Percentiles rank a stretch among this genome's conserved stretches.
phyloP scores from a whole-genome alignment of 2,113 vertebrate genomes.

The Osmerus mordax region DNA sequence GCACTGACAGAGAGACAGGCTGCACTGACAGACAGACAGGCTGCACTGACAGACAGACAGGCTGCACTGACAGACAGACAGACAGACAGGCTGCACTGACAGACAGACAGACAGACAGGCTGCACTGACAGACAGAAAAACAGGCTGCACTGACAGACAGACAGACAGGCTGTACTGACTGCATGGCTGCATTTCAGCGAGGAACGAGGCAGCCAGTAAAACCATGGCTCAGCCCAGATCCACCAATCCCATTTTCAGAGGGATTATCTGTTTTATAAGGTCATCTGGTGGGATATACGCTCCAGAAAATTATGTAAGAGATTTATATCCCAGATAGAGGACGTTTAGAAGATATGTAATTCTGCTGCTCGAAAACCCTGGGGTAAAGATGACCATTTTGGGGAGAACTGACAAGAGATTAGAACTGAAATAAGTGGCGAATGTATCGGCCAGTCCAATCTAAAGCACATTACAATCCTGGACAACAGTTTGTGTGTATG shows the following conservation, averaged over 20 bases:
- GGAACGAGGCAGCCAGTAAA: background rate
- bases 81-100: too few species aligned
- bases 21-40: too few species aligned
- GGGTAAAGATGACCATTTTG: slow-evolving; percentile 38
- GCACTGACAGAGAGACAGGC: too few species aligned
- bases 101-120: too few species aligned
- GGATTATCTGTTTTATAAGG: slow-evolving; percentile 55
- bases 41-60: too few species aligned
- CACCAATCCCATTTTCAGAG: slow-evolving; percentile 53
- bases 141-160: too few species aligned
- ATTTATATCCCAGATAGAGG: background rate
- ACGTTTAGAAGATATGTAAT: slow-evolving; percentile 12
- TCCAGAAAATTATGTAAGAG: slow-evolving; percentile 35
- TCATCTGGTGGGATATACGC: slow-evolving; percentile 35
- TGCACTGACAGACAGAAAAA: too few species aligned
- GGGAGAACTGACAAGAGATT: slow-evolving; percentile 18
- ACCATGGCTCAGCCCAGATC: slow-evolving; percentile 2
- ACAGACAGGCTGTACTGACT: too few species aligned
- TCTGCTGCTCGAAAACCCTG: slow-evolving; percentile 12
- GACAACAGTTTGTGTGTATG: too few species aligned
- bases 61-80: too few species aligned
- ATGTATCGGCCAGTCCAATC: too few species aligned
- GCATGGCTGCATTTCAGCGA: slow-evolving; percentile 26
- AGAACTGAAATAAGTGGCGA: slow-evolving; percentile 28
- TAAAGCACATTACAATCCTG: too few species aligned